These are phyloP conservation scores for Propsilocerus akamusi DNA, from an alignment of 1,140 invertebrate genomes.

Conservation along the genomic window DNA sequence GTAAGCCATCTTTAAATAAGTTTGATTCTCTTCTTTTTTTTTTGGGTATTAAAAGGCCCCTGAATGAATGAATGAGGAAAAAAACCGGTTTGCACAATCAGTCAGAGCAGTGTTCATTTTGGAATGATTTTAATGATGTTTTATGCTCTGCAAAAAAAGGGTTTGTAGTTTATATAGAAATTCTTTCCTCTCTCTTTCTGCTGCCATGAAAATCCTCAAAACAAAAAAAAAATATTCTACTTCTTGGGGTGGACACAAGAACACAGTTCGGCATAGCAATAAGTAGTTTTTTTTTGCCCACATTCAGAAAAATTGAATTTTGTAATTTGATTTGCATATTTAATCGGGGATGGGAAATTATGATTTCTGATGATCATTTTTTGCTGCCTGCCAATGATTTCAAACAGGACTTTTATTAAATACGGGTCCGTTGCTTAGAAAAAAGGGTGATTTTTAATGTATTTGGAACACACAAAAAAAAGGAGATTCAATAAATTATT, in stretches of 20 bases:
- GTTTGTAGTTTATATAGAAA: constrained; percentile 2
- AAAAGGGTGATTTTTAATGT: not conserved
- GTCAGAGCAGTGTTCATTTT: not conserved
- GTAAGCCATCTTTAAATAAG: constrained; percentile 4
- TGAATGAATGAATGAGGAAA: too few species aligned
- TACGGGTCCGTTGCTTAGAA: too few species aligned
- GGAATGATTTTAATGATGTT: constrained; percentile 4
- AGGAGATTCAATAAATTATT: constrained; percentile 3
- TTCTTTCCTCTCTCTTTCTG: not conserved
- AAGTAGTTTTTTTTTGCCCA: not conserved
- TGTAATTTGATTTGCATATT: constrained; percentile 1
- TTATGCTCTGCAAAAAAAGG: not conserved
- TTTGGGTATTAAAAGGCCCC: too few species aligned
- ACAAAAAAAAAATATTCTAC: too few species aligned
- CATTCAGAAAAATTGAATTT: not conserved
- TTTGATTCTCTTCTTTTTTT: too few species aligned
- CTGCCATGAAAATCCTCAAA: too few species aligned
- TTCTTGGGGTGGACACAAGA: not conserved
- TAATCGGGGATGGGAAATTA: not conserved
- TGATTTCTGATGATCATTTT: not conserved
- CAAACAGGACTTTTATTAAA: not conserved
- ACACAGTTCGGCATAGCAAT: not conserved
- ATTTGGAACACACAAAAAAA: not conserved
- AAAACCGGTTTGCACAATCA: not conserved
- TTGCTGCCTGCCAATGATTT: not conserved